Percentiles rank a stretch among this genome's conserved stretches.
These are phyloP conservation scores for Drosophila pseudoananassae DNA, from an alignment of 1,140 invertebrate genomes.

Conservation along the genomic window DNA sequence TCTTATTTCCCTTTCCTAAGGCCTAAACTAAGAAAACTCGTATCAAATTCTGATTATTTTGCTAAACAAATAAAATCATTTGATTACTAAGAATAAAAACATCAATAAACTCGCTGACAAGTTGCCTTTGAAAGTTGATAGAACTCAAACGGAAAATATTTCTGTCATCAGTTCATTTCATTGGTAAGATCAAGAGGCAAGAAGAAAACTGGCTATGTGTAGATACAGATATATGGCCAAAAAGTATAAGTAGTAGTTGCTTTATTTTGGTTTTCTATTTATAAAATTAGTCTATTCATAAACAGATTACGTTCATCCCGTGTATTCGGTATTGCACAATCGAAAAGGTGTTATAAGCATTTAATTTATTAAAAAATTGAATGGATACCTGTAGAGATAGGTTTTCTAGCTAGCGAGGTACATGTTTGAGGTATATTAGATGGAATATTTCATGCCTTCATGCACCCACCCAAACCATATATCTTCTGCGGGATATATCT, in stretches of 20 bases:
- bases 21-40: too few species aligned
- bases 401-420: background rate
- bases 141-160: conserved; percentile 17
- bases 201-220: conserved; percentile 27
- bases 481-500: conserved; percentile 30
- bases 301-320: conserved; percentile 8
- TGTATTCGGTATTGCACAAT: background rate
- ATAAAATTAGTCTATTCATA: conserved; percentile 19
- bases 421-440: conserved; percentile 8
- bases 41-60: background rate
- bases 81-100: background rate
- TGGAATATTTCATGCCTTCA: conserved; percentile 36
- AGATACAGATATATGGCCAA: conserved; percentile 14
- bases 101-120: conserved; percentile 1
- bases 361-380: background rate
- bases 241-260: conserved; percentile 15
- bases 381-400: background rate
- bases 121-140: conserved; percentile 5
- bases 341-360: background rate
- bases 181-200: conserved; percentile 38
- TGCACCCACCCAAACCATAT: conserved; percentile 40
- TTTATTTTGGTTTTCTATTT: conserved; percentile 35
- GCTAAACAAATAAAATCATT: background rate
- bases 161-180: conserved; percentile 33
- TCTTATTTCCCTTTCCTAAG: conserved; percentile 13